These are phyloP conservation scores for Danio choprae DNA, from an alignment of 2,797 vertebrate species.

Conservation along the genomic window DNA sequence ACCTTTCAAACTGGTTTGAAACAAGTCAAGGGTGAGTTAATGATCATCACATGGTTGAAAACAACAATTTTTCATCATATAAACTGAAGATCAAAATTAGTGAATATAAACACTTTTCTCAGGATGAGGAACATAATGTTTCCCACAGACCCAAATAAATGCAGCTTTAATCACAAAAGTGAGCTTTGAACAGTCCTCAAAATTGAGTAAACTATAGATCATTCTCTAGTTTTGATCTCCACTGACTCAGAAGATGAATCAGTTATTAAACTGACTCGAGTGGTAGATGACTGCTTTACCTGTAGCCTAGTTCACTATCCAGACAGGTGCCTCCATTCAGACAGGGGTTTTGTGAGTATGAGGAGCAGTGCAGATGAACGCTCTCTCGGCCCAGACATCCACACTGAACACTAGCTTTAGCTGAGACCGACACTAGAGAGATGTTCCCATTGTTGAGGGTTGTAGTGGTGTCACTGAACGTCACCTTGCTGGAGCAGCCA, in stretches of 20 bases:
- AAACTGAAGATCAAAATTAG: no score
- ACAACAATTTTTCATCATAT: not conserved
- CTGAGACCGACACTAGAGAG: constrained; percentile 82
- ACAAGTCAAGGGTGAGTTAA: no score
- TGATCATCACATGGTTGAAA: not conserved
- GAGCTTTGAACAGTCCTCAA: no score
- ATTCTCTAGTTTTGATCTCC: no score
- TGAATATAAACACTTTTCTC: no score
- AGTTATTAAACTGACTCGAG: not conserved
- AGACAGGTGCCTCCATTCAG: constrained; percentile 85
- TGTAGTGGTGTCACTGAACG: constrained; percentile 75
- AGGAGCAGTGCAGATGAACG: constrained; percentile 79
- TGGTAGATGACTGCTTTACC: constrained; percentile 68
- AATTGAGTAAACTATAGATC: no score
- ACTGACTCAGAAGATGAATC: not conserved
- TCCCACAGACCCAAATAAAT: no score
- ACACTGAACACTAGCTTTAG: constrained; percentile 73
- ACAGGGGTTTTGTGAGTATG: constrained; percentile 81
- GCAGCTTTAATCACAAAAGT: no score
- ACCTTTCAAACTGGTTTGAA: no score
- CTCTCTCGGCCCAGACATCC: constrained; percentile 82
- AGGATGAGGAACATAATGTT: no score
- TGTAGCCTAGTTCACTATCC: constrained; percentile 85
- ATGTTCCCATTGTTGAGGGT: constrained; percentile 76
- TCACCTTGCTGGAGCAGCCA: constrained; percentile 79